Conservation (phyloP, 2,797 vertebrate genomes). For the Sarcophilus harrisii region DNA sequence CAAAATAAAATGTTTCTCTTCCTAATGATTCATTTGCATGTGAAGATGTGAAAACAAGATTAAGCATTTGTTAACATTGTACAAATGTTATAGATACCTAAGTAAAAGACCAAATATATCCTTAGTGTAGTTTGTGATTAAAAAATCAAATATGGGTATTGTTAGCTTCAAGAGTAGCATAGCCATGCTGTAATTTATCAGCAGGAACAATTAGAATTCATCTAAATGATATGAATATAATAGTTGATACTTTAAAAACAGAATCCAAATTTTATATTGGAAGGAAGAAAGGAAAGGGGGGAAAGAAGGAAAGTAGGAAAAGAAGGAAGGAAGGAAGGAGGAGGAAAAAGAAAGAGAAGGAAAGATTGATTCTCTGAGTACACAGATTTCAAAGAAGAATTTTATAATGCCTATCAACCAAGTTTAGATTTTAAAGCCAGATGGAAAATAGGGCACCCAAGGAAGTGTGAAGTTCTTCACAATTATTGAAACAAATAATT, state of each 20-base stretch:
- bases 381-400: constrained; percentile 70
- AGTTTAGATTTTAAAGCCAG: constrained; percentile 74
- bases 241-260: constrained; percentile 26
- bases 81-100: not conserved
- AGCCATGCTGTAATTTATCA: constrained; percentile 33
- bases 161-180: not conserved
- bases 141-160: not conserved
- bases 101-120: not conserved
- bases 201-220: constrained; percentile 34
- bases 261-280: constrained; percentile 48
- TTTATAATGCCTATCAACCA: constrained; percentile 75
- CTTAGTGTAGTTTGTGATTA: not conserved
- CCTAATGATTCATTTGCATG: not conserved
- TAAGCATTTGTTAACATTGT: not conserved
- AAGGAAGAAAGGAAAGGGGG: constrained; percentile 30
- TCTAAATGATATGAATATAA: not conserved
- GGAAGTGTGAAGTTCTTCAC: constrained; percentile 77
- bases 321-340: too few relatives aligned
- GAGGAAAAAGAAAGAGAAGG: too few relatives aligned
- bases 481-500: constrained; percentile 71
- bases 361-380: not conserved
- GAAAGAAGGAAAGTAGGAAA: not conserved
- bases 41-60: constrained; percentile 10
- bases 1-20: constrained; percentile 31
- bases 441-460: constrained; percentile 76